Percentiles rank a stretch among this genome's conserved stretches.
Evolutionary conservation across 2,797 vertebrate genomes (phyloP).

Genomic region (Rhynchotus rufescens): DNA sequence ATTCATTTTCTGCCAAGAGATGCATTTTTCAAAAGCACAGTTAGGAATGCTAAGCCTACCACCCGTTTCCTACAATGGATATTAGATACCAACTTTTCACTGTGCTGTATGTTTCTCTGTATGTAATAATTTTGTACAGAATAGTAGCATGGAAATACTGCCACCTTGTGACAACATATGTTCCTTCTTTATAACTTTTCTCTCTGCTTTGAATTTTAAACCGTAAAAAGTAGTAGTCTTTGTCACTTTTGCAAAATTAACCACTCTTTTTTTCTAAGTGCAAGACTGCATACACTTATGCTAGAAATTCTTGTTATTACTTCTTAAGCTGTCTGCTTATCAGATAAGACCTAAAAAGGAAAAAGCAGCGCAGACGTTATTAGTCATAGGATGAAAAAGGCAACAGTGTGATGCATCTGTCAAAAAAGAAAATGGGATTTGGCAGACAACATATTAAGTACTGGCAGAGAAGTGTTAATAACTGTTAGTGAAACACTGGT

Average conservation of each 20-base stretch:
- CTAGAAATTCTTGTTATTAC: not conserved
- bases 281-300: not conserved
- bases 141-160: constrained; percentile 3
- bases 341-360: not conserved
- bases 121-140: not conserved
- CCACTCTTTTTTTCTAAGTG: not conserved
- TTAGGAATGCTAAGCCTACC: not conserved
- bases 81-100: not conserved
- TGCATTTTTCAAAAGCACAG: accelerated
- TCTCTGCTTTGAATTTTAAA: not conserved
- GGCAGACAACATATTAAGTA: not conserved
- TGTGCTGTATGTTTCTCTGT: not conserved
- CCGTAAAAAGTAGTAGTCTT: not conserved
- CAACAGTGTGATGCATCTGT: not conserved
- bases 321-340: not conserved
- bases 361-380: not conserved
- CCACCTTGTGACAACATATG: not conserved
- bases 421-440: not conserved
- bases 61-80: not conserved
- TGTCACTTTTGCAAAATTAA: not conserved
- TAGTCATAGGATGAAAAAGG: not conserved
- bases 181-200: not conserved
- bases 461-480: not conserved
- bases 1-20: not conserved
- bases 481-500: not conserved